A percentile compares a stretch with the other conserved stretches of the same genome.
These are phyloP conservation scores for Zaprionus obscuricornis DNA, from an alignment of 2,888 invertebrate genomes.

Conservation along the genomic window DNA sequence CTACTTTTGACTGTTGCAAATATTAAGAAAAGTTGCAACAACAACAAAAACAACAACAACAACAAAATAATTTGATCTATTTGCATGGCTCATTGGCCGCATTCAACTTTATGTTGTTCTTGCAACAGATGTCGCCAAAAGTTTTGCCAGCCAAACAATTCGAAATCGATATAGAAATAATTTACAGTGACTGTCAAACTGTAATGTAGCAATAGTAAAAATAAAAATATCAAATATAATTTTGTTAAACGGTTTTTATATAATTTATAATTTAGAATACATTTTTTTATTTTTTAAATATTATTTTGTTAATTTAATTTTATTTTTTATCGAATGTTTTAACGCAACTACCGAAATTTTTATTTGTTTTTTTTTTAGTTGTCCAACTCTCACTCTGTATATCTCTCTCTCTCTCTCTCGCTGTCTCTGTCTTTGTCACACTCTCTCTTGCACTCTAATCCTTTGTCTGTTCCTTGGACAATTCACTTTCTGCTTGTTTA, in stretches of 20 bases:
- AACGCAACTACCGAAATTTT: conserved; percentile 28
- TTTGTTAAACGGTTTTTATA: too few species aligned
- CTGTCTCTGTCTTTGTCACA: not conserved
- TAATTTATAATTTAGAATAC: conserved; percentile 29
- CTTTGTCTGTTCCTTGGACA: conserved; percentile 34
- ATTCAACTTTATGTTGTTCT: conserved; percentile 29
- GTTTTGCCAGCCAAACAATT: not conserved
- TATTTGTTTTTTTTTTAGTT: not conserved
- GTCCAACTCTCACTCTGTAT: conserved; percentile 7
- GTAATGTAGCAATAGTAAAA: not conserved
- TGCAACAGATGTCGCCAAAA: conserved; percentile 1
- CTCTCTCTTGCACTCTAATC: conserved; percentile 17
- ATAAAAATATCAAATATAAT: too few species aligned
- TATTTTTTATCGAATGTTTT: conserved; percentile 17
- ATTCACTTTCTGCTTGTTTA: conserved; percentile 5
- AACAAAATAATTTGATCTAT: too few species aligned
- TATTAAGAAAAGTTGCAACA: too few species aligned
- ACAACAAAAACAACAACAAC: too few species aligned
- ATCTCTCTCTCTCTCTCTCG: conserved; percentile 33
- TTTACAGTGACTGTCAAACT: conserved; percentile 10
- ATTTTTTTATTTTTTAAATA: too few species aligned
- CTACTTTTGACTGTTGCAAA: not conserved
- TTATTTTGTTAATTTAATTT: too few species aligned
- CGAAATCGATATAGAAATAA: too few species aligned
- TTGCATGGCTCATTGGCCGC: conserved; percentile 51